phyloP scores from a whole-genome alignment of 2,113 vertebrate genomes.

The Hemiscyllium ocellatum region DNA sequence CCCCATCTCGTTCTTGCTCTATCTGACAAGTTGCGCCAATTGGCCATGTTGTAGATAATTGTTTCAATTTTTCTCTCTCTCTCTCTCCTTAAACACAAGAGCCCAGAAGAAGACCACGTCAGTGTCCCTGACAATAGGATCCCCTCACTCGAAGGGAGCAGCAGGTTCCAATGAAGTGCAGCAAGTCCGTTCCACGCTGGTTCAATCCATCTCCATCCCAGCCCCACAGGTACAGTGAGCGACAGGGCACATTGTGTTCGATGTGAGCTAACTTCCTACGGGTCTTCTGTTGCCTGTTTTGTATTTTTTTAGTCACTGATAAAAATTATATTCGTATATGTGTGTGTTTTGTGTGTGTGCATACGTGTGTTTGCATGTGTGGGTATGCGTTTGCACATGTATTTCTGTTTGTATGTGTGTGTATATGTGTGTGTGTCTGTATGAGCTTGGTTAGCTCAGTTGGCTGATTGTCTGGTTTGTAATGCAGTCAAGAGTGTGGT shows the following conservation, averaged over 20 bases:
- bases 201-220: conserved; percentile 77
- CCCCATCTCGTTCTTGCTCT: neutral
- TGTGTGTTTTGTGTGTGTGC: no score
- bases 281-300: neutral
- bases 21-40: neutral
- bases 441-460: no score
- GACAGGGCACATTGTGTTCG: neutral
- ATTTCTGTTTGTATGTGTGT: no score
- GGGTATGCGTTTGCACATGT: no score
- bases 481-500: no score
- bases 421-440: no score
- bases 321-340: neutral
- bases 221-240: conserved; percentile 56
- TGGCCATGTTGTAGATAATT: neutral
- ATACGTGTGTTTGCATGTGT: no score
- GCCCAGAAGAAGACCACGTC: conserved; percentile 89
- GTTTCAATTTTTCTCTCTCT: conserved; percentile 38
- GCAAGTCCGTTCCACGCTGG: conserved; percentile 76
- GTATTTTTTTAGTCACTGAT: neutral
- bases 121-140: conserved; percentile 86
- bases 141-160: conserved; percentile 71
- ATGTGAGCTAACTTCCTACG: no score
- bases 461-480: no score
- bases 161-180: conserved; percentile 43
- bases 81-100: conserved; percentile 51